phyloP scores from a whole-genome alignment of 2,113 vertebrate genomes.

The Aspidoscelis tigris region DNA sequence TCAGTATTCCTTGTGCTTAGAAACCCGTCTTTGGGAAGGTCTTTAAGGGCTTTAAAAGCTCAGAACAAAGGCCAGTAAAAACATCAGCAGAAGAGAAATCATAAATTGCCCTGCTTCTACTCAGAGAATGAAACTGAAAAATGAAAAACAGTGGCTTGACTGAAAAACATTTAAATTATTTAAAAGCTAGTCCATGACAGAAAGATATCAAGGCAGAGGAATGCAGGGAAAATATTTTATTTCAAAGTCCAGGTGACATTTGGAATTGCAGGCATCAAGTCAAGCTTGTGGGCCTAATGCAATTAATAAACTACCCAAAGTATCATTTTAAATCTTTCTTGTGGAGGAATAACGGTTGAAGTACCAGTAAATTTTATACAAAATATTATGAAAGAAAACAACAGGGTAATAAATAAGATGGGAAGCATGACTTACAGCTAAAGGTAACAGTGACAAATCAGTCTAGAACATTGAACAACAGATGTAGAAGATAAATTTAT shows the following conservation, averaged over 20 bases:
- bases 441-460: neutral
- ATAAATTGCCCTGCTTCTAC: conserved; percentile 60
- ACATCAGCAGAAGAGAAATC: conserved; percentile 55
- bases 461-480: neutral
- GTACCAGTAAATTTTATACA: neutral
- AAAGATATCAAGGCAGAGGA: conserved; percentile 57
- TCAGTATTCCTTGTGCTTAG: conserved; percentile 41
- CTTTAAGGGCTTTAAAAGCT: conserved; percentile 60
- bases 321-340: neutral
- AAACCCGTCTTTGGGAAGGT: conserved; percentile 5
- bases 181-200: conserved; percentile 60
- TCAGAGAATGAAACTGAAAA: conserved; percentile 59
- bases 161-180: conserved; percentile 64
- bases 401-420: neutral
- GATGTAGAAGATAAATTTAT: conserved; percentile 7
- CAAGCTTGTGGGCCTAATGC: neutral
- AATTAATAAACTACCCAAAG: conserved; percentile 28
- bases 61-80: conserved; percentile 58
- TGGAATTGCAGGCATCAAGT: neutral
- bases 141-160: conserved; percentile 44
- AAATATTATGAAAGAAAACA: conserved; percentile 30
- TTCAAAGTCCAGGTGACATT: neutral
- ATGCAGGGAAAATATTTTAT: conserved; percentile 25
- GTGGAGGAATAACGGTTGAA: neutral
- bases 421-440: conserved; percentile 25